Percentiles rank a stretch among this genome's conserved stretches.
Conservation (phyloP, 2,888 invertebrate species). For the Rhagonycha lutea region DNA sequence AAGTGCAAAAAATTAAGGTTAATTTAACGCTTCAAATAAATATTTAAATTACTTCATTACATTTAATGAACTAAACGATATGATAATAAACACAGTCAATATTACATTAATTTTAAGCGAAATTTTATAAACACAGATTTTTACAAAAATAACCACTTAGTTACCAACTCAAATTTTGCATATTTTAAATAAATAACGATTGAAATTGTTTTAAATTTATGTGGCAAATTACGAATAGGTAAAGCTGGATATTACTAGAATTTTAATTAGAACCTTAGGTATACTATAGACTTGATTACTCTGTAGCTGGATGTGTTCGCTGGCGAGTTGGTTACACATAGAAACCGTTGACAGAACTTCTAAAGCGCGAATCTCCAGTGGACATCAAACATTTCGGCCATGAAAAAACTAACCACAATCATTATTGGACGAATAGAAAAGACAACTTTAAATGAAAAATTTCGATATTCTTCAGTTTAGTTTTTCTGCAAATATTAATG, state of each 20-base stretch:
- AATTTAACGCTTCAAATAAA: constrained; percentile 1
- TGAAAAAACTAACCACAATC: not conserved
- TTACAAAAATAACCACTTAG: not conserved
- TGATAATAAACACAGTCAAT: not conserved
- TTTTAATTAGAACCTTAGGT: no score
- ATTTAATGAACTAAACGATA: not conserved
- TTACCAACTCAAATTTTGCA: not conserved
- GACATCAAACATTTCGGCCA: not conserved
- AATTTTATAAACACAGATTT: not conserved
- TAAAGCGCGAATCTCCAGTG: not conserved
- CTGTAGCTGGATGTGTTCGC: no score
- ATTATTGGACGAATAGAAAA: no score
- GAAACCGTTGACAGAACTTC: not conserved
- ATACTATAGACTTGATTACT: no score
- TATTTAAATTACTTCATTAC: not conserved
- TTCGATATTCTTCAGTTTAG: no score
- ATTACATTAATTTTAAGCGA: not conserved
- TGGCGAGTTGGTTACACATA: no score
- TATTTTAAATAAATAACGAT: not conserved
- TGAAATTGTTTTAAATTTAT: not conserved
- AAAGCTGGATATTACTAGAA: no score
- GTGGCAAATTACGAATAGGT: not conserved
- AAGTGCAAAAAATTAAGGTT: constrained; percentile 3
- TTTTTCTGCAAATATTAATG: no score
- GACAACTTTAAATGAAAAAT: no score